Base-by-base conservation (phyloP, 2,113 vertebrate genomes). In the Epinephelus cyanopodus region DNA sequence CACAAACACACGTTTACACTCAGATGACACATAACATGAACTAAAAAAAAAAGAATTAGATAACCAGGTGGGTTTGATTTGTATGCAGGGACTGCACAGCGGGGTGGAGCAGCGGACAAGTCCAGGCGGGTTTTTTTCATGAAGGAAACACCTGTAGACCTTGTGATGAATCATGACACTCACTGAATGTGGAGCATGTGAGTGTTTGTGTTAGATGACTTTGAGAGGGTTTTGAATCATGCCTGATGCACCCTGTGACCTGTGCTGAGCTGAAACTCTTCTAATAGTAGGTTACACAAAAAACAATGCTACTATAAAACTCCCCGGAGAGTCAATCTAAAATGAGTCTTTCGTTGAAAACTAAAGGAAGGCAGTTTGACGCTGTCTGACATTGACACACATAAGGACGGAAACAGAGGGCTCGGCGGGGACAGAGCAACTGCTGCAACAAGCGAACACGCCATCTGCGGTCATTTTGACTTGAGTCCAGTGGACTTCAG, bases 81-180 rank as follows among this genome's bases (percentile, higher is more conserved):
- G n/a, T 74, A 60, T 42, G 56, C 33, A 17, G 71, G 37, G 10
- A 0, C 8, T 5, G 2, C 48, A 29, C 25, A 57, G 27, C n/a
- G 3, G 18, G 62, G 68, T 14, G 56, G 23, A 72, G 33, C 63
- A 25, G 29, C 33, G 3, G 1, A 37, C 4, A 14, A 54, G 23
- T 64, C 29, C 9, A 50, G 12, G 57, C 6, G 45, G 23, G 23
- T 58, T 70, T 54, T 48, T 74, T 67, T 29, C 50, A 60, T 37
- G 6, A 53, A 67, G 76, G 60, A 80, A 83, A 48, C 72, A 58
- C 77, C 10, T 83, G 42, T 21, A 33, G 23, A 47, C 23, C 29
- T 3, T 54, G 53, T 74, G 9, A 75, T 82, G 19, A 75, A 37
- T 69, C 27, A 39, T 15, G 70, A 23, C 3, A 66, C 23, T 58